Evolutionary conservation across 2,888 invertebrate genomes (phyloP).

Genomic region (Nomada goodeniana): DNA sequence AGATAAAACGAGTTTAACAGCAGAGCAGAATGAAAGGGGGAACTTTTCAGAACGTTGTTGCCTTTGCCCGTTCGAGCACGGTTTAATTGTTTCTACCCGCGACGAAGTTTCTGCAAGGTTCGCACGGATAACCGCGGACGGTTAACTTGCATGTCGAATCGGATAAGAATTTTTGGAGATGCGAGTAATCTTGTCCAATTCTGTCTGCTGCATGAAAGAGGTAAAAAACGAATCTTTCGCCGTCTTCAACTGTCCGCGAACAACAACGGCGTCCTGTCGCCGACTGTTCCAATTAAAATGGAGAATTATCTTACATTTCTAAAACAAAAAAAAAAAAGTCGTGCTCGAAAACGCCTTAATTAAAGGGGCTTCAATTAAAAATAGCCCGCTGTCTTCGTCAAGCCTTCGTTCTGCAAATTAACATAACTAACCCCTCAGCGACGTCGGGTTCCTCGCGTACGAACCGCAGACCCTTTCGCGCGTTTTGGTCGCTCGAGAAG

Average conservation of each 20-base stretch:
- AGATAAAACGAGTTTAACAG: not conserved
- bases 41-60: not conserved
- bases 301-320: not conserved
- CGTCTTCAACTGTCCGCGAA: too few species aligned
- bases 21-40: too few species aligned
- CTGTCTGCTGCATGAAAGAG: too few species aligned
- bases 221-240: too few species aligned
- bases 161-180: slow-evolving; percentile 28
- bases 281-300: not conserved
- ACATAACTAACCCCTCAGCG: not conserved
- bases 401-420: not conserved
- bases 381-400: too few species aligned
- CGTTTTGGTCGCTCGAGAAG: too few species aligned
- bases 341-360: not conserved
- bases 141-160: slow-evolving; percentile 40
- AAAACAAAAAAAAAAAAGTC: not conserved
- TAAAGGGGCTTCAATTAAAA: slow-evolving; percentile 9
- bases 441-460: not conserved
- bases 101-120: not conserved
- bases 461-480: not conserved
- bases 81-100: not conserved
- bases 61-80: too few species aligned
- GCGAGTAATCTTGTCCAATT: not conserved
- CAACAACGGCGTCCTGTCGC: not conserved
- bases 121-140: slow-evolving; percentile 24